These are phyloP conservation scores for Toxotes jaculatrix DNA, from an alignment of 2,113 vertebrate genomes.

Conservation along the genomic window DNA sequence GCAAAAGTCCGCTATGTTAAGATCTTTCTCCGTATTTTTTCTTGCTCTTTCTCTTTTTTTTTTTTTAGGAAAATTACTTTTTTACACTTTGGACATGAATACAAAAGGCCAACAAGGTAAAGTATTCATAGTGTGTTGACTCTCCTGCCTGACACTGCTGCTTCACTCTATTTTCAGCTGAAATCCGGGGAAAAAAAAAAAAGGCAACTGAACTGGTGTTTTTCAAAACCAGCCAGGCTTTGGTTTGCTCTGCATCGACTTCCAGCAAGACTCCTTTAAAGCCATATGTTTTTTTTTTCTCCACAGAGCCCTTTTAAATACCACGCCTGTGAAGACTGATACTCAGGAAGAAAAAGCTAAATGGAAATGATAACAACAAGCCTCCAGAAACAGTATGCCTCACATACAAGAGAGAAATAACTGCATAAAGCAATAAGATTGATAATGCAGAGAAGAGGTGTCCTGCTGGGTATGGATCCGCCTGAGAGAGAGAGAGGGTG, in stretches of 20 bases:
- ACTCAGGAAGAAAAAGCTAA: constrained; percentile 43
- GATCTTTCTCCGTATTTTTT: background rate
- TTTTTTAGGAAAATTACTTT: background rate
- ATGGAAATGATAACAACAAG: constrained; percentile 60
- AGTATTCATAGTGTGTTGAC: constrained; percentile 12
- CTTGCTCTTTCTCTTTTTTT: background rate
- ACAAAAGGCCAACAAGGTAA: background rate
- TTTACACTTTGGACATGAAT: constrained; percentile 22
- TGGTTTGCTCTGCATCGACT: constrained; percentile 45
- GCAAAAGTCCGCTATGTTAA: constrained; percentile 22
- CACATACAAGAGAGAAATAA: constrained; percentile 35
- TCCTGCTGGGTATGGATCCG: constrained; percentile 59
- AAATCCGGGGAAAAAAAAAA: constrained; percentile 24
- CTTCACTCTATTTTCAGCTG: constrained; percentile 34
- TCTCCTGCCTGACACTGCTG: constrained; percentile 10
- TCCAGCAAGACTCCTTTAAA: constrained; percentile 54
- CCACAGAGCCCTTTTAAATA: constrained; percentile 52
- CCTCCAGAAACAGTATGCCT: constrained; percentile 31
- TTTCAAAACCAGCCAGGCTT: constrained; percentile 46
- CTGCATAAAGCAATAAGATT: constrained; percentile 44
- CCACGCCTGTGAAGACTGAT: constrained; percentile 48
- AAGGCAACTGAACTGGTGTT: constrained; percentile 30
- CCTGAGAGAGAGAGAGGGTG: background rate
- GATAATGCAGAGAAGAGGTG: constrained; percentile 52
- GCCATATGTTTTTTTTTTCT: constrained; percentile 35